These are phyloP conservation scores for Leucoraja erinaceus DNA, from an alignment of 2,113 vertebrate species.

Conservation along the genomic window DNA sequence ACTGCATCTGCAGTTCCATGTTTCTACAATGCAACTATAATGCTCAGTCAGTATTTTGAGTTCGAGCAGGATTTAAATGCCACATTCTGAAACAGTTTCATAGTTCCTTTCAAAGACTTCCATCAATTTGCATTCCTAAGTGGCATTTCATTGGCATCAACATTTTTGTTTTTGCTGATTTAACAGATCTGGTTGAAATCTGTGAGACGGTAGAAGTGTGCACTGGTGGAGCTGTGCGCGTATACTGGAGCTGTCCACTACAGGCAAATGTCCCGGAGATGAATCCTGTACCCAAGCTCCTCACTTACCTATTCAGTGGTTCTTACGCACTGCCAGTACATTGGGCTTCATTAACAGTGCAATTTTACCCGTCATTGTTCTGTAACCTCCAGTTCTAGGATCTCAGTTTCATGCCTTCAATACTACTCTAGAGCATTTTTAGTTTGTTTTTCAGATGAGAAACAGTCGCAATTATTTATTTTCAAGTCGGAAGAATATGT, in stretches of 20 bases:
- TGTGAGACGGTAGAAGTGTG: neutral
- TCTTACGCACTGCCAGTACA: no score
- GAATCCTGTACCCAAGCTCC: neutral
- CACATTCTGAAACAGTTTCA: neutral
- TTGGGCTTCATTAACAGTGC: no score
- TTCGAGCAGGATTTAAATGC: neutral
- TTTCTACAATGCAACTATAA: no score
- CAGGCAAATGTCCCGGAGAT: neutral
- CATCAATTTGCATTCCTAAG: neutral
- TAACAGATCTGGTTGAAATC: neutral
- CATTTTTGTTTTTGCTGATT: neutral
- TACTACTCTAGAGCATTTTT: neutral
- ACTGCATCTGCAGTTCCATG: no score
- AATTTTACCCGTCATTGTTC: no score
- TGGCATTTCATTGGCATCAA: neutral
- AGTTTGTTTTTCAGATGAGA: neutral
- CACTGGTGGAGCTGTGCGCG: no score
- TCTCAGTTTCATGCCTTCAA: no score
- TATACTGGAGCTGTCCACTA: neutral
- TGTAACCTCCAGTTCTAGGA: no score
- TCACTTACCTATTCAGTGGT: neutral
- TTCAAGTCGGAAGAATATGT: neutral
- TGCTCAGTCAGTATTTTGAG: neutral
- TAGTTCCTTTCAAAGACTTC: neutral
- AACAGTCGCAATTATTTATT: neutral